A percentile compares a stretch with the other conserved stretches of the same genome.
Evolutionary conservation across 1,140 invertebrate genomes (phyloP).

Genomic region (Cyclargus thomasi): DNA sequence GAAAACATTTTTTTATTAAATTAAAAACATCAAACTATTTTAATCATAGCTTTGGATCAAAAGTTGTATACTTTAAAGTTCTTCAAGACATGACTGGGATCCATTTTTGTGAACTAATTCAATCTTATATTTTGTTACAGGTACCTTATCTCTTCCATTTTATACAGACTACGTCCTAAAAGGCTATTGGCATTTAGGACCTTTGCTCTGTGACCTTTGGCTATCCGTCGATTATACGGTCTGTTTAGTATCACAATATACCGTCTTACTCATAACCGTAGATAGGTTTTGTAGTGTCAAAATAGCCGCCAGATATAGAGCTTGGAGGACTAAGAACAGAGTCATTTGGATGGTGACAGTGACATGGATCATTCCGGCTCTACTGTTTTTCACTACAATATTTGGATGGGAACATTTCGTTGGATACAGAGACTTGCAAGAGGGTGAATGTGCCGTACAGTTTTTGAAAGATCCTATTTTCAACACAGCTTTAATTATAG

Average conservation of each 20-base stretch:
- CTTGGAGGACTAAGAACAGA: slow-evolving; percentile 96
- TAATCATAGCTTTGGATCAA: neutral
- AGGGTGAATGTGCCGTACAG: slow-evolving; percentile 96
- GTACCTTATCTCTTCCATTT: slow-evolving; percentile 95
- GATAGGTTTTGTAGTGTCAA: slow-evolving; percentile 99
- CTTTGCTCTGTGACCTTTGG: slow-evolving; percentile 98
- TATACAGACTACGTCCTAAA: slow-evolving; percentile 97
- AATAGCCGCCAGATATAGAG: slow-evolving; percentile 97
- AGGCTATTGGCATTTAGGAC: slow-evolving; percentile 97
- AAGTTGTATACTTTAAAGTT: neutral
- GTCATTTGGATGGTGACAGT: slow-evolving; percentile 96
- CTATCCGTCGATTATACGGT: slow-evolving; percentile 99
- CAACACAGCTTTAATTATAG: slow-evolving; percentile 97
- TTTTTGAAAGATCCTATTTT: slow-evolving; percentile 98
- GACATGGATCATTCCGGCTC: slow-evolving; percentile 97
- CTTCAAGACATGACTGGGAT: neutral
- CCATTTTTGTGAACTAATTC: slow-evolving; percentile 14
- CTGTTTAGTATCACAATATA: slow-evolving; percentile 99
- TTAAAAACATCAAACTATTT: neutral
- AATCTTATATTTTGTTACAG: slow-evolving; percentile 74
- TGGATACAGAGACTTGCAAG: slow-evolving; percentile 89
- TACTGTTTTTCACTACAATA: slow-evolving; percentile 98
- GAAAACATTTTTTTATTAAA: too few species aligned
- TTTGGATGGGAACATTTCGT: slow-evolving; percentile 99
- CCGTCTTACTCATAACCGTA: slow-evolving; percentile 98